These are phyloP conservation scores for Pelvicachromis taeniatus DNA, from an alignment of 2,113 vertebrate genomes.

Conservation along the genomic window DNA sequence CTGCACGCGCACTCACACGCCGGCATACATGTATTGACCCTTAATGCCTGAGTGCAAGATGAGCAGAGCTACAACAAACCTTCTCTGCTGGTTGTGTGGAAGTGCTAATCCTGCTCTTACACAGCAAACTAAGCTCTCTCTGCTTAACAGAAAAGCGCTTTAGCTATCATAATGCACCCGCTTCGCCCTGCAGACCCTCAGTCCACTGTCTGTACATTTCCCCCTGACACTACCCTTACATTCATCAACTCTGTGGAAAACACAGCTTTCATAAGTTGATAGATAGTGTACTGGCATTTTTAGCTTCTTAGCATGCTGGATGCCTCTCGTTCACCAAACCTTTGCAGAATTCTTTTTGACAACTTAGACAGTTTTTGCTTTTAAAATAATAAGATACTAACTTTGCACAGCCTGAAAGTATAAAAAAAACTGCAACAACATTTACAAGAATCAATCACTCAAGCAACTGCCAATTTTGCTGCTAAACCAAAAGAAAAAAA, in stretches of 20 bases:
- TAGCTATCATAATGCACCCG: slow-evolving; percentile 54
- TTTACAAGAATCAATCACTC: neutral
- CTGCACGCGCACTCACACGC: neutral
- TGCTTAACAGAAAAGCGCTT: slow-evolving; percentile 68
- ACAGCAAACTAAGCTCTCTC: slow-evolving; percentile 62
- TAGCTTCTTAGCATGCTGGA: neutral
- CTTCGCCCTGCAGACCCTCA: neutral
- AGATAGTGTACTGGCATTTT: neutral
- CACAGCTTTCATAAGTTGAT: neutral
- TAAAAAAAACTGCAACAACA: neutral
- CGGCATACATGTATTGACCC: neutral
- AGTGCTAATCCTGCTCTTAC: slow-evolving; percentile 64
- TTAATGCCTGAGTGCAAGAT: slow-evolving; percentile 2
- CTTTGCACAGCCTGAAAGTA: neutral
- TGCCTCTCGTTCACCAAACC: neutral
- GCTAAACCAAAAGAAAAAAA: neutral
- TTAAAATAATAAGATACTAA: neutral
- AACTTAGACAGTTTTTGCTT: neutral
- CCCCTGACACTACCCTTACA: neutral
- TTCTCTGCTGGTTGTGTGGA: slow-evolving; percentile 1
- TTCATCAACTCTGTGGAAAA: neutral
- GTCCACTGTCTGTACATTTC: neutral
- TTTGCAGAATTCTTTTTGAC: neutral
- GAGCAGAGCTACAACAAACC: slow-evolving; percentile 14
- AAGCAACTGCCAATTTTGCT: neutral